Evolutionary conservation across 2,797 vertebrate species (phyloP).

Genomic region (Notoglanidium macrostoma): DNA sequence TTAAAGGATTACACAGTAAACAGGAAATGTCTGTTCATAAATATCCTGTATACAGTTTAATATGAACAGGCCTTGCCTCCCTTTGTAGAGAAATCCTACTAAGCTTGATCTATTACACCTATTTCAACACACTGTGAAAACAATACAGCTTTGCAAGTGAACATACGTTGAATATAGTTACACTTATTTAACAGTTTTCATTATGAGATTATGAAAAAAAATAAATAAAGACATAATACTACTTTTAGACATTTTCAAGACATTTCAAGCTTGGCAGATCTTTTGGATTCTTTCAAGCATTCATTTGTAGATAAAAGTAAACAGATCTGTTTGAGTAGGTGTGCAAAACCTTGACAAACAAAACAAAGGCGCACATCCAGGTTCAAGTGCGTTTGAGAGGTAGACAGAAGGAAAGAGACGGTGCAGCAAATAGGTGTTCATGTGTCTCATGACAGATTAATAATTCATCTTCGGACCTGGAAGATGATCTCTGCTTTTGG

Average conservation of each 20-base stretch:
- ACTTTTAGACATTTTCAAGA: not conserved
- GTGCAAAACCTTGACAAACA: not conserved
- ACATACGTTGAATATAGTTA: not conserved
- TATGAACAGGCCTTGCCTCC: not conserved
- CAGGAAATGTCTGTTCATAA: not conserved
- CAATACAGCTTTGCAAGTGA: not conserved
- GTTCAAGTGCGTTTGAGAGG: not conserved
- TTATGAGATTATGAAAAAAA: not conserved
- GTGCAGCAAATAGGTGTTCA: conserved; percentile 29
- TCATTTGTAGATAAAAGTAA: not conserved
- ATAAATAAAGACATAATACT: not conserved
- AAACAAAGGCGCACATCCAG: not conserved
- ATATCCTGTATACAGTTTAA: not conserved
- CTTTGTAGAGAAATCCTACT: not conserved
- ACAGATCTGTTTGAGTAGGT: not conserved
- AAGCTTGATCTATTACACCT: not conserved
- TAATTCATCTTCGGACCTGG: conserved; percentile 43
- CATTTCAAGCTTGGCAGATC: not conserved
- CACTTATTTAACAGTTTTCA: not conserved
- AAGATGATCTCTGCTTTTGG: conserved; percentile 34
- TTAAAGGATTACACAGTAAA: conserved; percentile 17
- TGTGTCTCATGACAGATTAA: conserved; percentile 35
- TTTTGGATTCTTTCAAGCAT: not conserved
- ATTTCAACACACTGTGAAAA: not conserved
- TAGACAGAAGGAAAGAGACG: conserved; percentile 7